These are phyloP conservation scores for Drosophila novamexicana DNA, from an alignment of 1,140 invertebrate genomes.

Conservation along the genomic window DNA sequence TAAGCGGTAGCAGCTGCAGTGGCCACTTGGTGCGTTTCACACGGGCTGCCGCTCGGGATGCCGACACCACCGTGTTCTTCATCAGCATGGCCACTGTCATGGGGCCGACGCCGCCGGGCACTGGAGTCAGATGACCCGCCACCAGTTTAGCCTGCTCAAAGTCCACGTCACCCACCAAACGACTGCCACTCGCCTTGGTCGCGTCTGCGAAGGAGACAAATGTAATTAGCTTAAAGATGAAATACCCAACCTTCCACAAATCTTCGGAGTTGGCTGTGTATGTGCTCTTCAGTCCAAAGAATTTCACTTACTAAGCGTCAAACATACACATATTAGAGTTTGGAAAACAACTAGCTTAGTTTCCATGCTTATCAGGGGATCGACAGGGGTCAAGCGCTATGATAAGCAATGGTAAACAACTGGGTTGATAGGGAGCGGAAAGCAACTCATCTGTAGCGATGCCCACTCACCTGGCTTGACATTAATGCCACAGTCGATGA, in stretches of 20 bases:
- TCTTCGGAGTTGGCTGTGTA: not conserved
- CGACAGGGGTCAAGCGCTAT: slow-evolving; percentile 38
- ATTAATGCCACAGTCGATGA: slow-evolving; percentile 99
- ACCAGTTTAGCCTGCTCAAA: slow-evolving; percentile 92
- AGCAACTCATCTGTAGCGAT: not conserved
- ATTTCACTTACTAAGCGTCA: not conserved
- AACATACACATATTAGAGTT: not conserved
- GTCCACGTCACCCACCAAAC: slow-evolving; percentile 97
- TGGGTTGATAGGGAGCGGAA: not conserved
- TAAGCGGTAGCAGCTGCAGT: slow-evolving; percentile 87
- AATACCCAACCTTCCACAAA: no score
- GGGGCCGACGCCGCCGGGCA: slow-evolving; percentile 98
- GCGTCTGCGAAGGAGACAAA: slow-evolving; percentile 87
- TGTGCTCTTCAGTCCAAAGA: not conserved
- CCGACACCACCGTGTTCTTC: slow-evolving; percentile 96
- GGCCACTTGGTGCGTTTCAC: slow-evolving; percentile 88
- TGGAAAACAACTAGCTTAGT: slow-evolving; percentile 6
- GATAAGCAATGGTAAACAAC: slow-evolving; percentile 38
- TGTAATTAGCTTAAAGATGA: no score
- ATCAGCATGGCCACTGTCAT: slow-evolving; percentile 99
- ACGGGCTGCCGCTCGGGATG: slow-evolving; percentile 87
- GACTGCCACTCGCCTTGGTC: slow-evolving; percentile 92
- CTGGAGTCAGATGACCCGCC: slow-evolving; percentile 97
- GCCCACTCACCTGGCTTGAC: slow-evolving; percentile 91
- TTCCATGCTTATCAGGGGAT: slow-evolving; percentile 42